Evolutionary conservation across 2,797 vertebrate species (phyloP), one percentile per base, ranked within the genome.

Genomic region (Arctocebus calabarensis): DNA sequence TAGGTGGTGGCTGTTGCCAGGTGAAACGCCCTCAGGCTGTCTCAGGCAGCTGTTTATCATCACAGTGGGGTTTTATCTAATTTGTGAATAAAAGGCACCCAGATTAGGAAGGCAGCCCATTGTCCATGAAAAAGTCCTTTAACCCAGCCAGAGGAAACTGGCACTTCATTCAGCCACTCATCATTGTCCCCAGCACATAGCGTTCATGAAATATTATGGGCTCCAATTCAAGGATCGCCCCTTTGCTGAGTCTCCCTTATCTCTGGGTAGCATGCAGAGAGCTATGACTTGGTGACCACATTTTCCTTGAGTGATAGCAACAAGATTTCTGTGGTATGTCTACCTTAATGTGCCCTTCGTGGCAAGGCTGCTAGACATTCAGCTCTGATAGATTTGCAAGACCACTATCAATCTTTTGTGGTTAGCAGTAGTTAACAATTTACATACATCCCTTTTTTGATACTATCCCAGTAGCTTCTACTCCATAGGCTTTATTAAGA

Each of bases 1-100:
- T 88, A 93, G 81, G 84, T 95, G 40, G 77, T 92, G 90, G 86
- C 95, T 96, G 86, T 95, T 92, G 37, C 68, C 61, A 83, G 94
- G 75, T 87, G 55, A 86, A 55, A 74, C 25, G 68, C 61, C 43
- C 23, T 77, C 68, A 52, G 84, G 17, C 57, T 79, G 22, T 89
- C 43, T 64, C 32, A 23, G 62, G 62, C 70, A 88, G 77, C 84
- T 96, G 32, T 84, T 96, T 70, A 29, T 74, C 87, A 70, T 40
- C 17, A 27, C 22, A 94, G 52, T 68, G 34, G 32, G 27, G 14
- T 16, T 70, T 93, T 68, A 29, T 62, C 48, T 85, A 20, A 62
- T 4, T 29, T 5, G 22, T 9, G 52, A 92, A 78, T 92, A 78
- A 82, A 59, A 81, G 20, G 68, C 48, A 70, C 52, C 68, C 57